Percentiles rank a stretch among this genome's conserved stretches.
Conservation (phyloP, 2,888 invertebrate genomes). For the Leptinotarsa juncta region DNA sequence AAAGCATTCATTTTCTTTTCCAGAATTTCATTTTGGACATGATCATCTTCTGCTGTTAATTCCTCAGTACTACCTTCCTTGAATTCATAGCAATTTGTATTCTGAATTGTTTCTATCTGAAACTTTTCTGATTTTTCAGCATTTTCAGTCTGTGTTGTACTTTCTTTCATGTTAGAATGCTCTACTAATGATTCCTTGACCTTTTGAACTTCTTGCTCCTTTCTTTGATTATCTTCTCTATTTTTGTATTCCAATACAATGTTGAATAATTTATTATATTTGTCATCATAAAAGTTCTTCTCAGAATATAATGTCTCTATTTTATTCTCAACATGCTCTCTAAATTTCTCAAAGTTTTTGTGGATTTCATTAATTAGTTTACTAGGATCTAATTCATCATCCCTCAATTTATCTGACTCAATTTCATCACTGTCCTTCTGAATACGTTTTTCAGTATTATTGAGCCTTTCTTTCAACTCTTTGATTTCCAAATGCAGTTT, state of each 20-base stretch:
- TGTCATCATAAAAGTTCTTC: constrained; percentile 69
- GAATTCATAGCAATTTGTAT: constrained; percentile 39
- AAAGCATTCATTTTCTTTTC: constrained; percentile 51
- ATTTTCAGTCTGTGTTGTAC: constrained; percentile 57
- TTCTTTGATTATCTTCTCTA: constrained; percentile 48
- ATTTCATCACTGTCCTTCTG: constrained; percentile 56
- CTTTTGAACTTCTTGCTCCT: constrained; percentile 55
- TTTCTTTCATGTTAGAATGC: constrained; percentile 39
- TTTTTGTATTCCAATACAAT: constrained; percentile 42
- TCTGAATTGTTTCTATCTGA: constrained; percentile 44
- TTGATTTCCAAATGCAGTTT: constrained; percentile 75
- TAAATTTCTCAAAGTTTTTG: constrained; percentile 61
- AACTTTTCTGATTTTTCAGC: constrained; percentile 32
- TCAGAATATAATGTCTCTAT: constrained; percentile 67
- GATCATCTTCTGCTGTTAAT: background rate
- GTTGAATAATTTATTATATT: constrained; percentile 69
- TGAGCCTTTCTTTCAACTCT: constrained; percentile 72
- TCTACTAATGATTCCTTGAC: constrained; percentile 12
- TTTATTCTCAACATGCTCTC: constrained; percentile 60
- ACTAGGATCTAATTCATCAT: constrained; percentile 25
- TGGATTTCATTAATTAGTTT: constrained; percentile 55
- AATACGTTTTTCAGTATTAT: constrained; percentile 71
- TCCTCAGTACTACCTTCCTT: constrained; percentile 34
- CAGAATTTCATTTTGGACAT: constrained; percentile 38
- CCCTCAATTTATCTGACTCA: constrained; percentile 40